Percentiles rank a stretch among this genome's conserved stretches.
These are phyloP conservation scores for Rhynchophorus ferrugineus DNA, from an alignment of 1,140 invertebrate genomes.

Conservation along the genomic window DNA sequence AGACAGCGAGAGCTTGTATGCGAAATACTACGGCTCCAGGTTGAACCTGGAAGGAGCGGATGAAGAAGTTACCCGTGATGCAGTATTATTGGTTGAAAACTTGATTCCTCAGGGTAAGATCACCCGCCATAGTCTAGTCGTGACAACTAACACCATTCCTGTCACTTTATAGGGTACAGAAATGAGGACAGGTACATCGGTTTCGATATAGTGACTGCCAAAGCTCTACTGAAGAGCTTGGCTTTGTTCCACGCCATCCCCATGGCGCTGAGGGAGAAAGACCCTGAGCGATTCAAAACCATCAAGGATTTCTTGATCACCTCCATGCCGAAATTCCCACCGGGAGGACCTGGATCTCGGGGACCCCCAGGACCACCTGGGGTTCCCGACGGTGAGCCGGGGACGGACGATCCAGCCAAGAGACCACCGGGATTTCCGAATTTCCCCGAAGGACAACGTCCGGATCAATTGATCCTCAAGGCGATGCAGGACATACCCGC, in stretches of 20 bases:
- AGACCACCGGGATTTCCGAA: background rate
- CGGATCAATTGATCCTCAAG: background rate
- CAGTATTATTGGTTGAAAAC: background rate
- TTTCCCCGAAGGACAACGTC: background rate
- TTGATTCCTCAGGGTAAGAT: background rate
- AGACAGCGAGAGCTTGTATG: background rate
- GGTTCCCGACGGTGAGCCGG: slow-evolving; percentile 26
- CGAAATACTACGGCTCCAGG: background rate
- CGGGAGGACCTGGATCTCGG: background rate
- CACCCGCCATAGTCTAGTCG: too few species aligned
- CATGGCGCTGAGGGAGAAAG: slow-evolving; percentile 35
- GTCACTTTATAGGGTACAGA: slow-evolving; percentile 29
- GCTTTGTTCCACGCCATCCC: slow-evolving; percentile 41
- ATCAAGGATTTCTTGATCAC: slow-evolving; percentile 25
- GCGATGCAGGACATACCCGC: background rate
- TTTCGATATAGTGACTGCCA: slow-evolving; percentile 36
- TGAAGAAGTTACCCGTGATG: background rate
- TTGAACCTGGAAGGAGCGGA: background rate
- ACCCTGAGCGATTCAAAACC: slow-evolving; percentile 41
- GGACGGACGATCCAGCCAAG: too few species aligned
- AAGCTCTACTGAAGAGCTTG: slow-evolving; percentile 34
- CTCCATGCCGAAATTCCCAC: too few species aligned
- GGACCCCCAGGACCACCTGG: slow-evolving; percentile 14
- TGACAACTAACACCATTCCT: background rate
- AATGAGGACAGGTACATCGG: slow-evolving; percentile 33